Conservation (phyloP, 2,113 vertebrate genomes). For the Cavia porcellus region DNA sequence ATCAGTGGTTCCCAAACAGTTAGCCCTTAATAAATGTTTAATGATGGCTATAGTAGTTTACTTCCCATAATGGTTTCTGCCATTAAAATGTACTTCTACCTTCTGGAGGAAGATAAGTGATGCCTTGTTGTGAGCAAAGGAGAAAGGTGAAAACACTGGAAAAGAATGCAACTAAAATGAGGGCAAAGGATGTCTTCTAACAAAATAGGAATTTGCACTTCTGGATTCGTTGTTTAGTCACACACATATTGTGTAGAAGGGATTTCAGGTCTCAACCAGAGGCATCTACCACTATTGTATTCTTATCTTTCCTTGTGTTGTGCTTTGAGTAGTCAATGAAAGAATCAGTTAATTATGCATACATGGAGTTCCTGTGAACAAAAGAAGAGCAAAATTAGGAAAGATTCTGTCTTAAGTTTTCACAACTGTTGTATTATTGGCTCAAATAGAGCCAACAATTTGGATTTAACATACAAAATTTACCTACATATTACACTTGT, state of each 20-base stretch:
- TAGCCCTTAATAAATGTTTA: slow-evolving; percentile 78
- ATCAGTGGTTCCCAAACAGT: slow-evolving; percentile 53
- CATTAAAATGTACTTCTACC: slow-evolving; percentile 36
- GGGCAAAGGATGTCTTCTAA: background rate
- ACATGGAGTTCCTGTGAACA: background rate
- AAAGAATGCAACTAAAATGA: background rate
- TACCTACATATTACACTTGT: background rate
- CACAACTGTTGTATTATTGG: background rate
- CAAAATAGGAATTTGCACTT: background rate
- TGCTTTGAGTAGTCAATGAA: background rate
- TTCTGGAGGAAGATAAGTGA: slow-evolving; percentile 44
- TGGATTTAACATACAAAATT: background rate
- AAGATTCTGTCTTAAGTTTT: background rate
- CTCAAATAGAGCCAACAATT: background rate
- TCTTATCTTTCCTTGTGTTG: background rate
- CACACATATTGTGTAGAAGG: background rate
- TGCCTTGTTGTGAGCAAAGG: background rate
- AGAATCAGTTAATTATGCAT: background rate
- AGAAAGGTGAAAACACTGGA: background rate
- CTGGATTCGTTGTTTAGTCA: background rate
- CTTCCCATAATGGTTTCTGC: slow-evolving; percentile 65
- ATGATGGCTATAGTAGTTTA: slow-evolving; percentile 64
- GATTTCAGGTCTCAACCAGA: background rate
- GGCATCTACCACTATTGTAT: background rate
- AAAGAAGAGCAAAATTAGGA: no score